Evolutionary conservation across 2,113 vertebrate species (phyloP).

Genomic region (Lichenostomus cassidix): DNA sequence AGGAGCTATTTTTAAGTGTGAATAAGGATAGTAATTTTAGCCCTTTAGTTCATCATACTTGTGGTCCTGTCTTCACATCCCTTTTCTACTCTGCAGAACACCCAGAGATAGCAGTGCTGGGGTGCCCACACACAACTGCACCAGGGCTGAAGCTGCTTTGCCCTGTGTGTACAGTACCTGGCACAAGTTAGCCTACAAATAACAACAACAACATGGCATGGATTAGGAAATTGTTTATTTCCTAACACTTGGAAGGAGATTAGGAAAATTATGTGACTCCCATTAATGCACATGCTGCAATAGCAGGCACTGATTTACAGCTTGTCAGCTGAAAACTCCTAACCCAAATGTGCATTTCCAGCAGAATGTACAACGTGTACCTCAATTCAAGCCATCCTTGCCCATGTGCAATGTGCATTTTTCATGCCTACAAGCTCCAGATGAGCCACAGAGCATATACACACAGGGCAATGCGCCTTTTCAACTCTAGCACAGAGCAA

Average conservation of each 20-base stretch:
- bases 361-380: rapidly evolving
- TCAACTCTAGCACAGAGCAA: neutral
- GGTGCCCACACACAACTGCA: rapidly evolving
- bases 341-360: neutral
- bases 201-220: neutral
- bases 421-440: neutral
- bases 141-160: neutral
- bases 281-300: neutral
- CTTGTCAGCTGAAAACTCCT: neutral
- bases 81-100: neutral
- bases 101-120: rapidly evolving
- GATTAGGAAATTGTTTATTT: conserved; percentile 19
- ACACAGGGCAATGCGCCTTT: rapidly evolving
- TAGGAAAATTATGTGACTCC: neutral
- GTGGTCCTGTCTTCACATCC: neutral
- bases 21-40: conserved; percentile 1
- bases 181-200: neutral
- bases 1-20: conserved; percentile 16
- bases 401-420: neutral
- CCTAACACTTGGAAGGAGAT: neutral
- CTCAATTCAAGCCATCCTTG: rapidly evolving
- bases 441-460: rapidly evolving
- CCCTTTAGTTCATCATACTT: neutral
- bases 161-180: neutral
- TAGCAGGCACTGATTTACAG: neutral